A percentile compares a stretch with the other conserved stretches of the same genome.
phyloP scores from a whole-genome alignment of 2,797 vertebrate species.

The Leontopithecus rosalia region DNA sequence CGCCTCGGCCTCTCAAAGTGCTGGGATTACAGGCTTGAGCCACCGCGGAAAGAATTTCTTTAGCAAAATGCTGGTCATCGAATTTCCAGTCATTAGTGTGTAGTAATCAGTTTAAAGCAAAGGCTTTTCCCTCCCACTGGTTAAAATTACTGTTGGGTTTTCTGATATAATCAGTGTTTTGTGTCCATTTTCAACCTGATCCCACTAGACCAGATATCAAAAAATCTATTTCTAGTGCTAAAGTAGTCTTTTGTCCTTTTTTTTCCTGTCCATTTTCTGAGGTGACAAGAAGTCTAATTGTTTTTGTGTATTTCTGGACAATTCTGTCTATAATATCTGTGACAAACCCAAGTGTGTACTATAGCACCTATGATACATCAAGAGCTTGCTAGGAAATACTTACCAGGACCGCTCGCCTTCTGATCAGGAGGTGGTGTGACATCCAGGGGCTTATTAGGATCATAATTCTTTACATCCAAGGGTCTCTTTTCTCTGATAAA shows the following conservation, averaged over 20 bases:
- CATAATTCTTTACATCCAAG: conserved; percentile 80
- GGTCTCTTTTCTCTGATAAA: conserved; percentile 85
- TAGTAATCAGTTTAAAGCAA: neutral
- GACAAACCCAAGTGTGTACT: neutral
- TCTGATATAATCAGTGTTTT: neutral
- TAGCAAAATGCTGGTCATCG: neutral
- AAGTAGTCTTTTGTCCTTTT: neutral
- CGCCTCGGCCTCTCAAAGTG: too few species aligned
- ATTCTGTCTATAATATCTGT: neutral
- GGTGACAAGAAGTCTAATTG: neutral
- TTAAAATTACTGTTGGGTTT: conserved; percentile 19
- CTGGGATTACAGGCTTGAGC: too few species aligned
- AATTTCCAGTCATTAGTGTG: neutral
- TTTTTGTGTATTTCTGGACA: neutral
- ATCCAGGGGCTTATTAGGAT: conserved; percentile 55
- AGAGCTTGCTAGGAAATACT: neutral
- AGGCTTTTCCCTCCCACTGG: neutral
- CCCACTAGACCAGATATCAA: neutral
- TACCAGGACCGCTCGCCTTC: conserved; percentile 52
- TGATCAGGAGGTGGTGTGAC: neutral
- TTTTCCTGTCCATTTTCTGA: conserved; percentile 17
- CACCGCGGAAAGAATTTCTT: conserved; percentile 12
- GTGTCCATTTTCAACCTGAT: neutral
- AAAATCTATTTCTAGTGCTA: neutral
- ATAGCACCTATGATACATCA: neutral